These are phyloP conservation scores for Macropodus opercularis DNA, from an alignment of 2,797 vertebrate genomes.

Conservation along the genomic window DNA sequence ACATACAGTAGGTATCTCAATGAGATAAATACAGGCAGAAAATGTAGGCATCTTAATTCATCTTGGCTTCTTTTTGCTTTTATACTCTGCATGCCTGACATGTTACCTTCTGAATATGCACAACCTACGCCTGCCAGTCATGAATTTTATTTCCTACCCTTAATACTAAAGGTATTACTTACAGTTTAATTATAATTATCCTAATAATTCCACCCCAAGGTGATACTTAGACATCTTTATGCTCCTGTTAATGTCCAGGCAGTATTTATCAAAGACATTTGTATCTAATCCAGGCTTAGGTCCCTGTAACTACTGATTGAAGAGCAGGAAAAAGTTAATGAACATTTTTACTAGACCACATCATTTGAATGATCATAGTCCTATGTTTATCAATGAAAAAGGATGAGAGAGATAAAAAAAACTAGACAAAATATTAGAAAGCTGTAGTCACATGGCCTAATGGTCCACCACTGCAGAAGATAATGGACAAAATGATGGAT, in stretches of 20 bases:
- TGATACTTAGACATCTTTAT: conserved; percentile 42
- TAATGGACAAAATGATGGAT: conserved; percentile 62
- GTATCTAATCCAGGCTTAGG: background rate
- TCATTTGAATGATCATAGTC: too few species aligned
- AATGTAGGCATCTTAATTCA: conserved; percentile 23
- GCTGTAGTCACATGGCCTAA: conserved; percentile 13
- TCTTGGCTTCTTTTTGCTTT: conserved; percentile 22
- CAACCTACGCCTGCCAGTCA: conserved; percentile 18
- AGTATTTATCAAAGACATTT: background rate
- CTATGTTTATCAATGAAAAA: conserved; percentile 5
- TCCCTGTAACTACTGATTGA: background rate
- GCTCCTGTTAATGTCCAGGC: background rate
- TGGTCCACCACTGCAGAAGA: conserved; percentile 43
- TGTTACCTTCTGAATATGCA: conserved; percentile 16
- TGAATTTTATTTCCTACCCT: conserved; percentile 24
- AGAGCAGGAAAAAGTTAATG: background rate
- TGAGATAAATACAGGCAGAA: conserved; percentile 55
- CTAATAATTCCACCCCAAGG: conserved; percentile 54
- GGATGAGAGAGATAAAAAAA: background rate
- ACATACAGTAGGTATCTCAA: conserved; percentile 52
- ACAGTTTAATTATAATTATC: conserved; percentile 44
- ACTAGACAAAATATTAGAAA: conserved; percentile 5
- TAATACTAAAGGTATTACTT: conserved; percentile 63
- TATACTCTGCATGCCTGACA: conserved; percentile 14
- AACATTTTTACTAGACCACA: too few species aligned